Evolutionary conservation across 2,797 vertebrate species (phyloP).

Genomic region (Jordanella pulchra): DNA sequence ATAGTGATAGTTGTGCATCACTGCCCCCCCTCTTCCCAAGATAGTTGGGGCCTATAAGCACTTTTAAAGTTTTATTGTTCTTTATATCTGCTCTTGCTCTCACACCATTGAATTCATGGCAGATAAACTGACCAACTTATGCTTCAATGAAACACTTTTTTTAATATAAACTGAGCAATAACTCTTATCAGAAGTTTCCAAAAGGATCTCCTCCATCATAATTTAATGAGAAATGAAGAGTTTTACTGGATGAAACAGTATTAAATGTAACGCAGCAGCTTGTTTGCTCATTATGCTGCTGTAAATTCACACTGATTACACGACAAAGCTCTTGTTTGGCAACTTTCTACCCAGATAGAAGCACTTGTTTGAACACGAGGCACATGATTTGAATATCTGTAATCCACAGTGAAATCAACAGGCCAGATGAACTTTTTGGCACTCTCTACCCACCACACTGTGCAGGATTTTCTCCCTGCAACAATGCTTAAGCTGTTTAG

Average conservation of each 20-base stretch:
- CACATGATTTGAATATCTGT: conserved; percentile 81
- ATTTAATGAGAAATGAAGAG: conserved; percentile 41
- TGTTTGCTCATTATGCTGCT: conserved; percentile 65
- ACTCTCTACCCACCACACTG: conserved; percentile 66
- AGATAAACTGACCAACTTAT: conserved; percentile 15
- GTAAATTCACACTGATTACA: conserved; percentile 70
- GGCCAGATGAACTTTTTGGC: conserved; percentile 84
- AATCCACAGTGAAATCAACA: conserved; percentile 82
- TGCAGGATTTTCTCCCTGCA: conserved; percentile 63
- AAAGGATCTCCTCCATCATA: conserved; percentile 31
- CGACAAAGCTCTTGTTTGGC: conserved; percentile 76
- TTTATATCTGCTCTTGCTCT: background rate
- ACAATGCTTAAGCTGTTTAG: conserved; percentile 76
- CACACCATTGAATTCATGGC: background rate
- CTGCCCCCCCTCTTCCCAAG: background rate
- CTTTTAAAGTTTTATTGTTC: background rate
- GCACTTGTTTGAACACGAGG: conserved; percentile 81
- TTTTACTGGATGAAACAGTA: conserved; percentile 67
- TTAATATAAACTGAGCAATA: background rate
- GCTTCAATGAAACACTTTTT: conserved; percentile 25
- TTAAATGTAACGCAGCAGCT: conserved; percentile 67
- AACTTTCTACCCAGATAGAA: conserved; percentile 75
- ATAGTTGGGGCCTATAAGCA: background rate
- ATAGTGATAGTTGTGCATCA: background rate
- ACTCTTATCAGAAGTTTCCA: conserved; percentile 2